Base-by-base conservation (phyloP, 2,797 vertebrate genomes). In the Knipowitschia caucasica region DNA sequence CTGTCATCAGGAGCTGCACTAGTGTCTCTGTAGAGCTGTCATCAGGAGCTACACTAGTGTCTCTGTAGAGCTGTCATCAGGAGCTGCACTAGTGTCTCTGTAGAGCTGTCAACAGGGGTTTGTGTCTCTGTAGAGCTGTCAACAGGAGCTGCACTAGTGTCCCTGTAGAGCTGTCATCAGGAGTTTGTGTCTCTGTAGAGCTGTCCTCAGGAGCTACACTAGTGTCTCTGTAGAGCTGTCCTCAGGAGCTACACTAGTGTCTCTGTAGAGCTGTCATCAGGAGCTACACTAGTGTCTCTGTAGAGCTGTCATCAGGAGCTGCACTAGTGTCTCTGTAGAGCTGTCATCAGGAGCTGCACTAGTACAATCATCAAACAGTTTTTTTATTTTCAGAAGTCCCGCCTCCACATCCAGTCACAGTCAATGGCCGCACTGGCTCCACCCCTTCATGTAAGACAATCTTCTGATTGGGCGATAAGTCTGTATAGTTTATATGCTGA, bases 301-400 rank as follows among this genome's bases (percentile, higher is more conserved):
- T 14, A 1, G 5, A 34, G n/a, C n/a, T n/a, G n/a, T n/a, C n/a
- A n/a, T n/a, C n/a, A n/a, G n/a, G n/a, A 34, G 31, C 31, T 34
- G 31, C 12, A 2, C 2, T 17, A 15, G 34, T 36, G 31, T 34
- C 4, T 34, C 5, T 34, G 14, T 14, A 1, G 5, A 34, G n/a
- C n/a, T n/a, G n/a, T n/a, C n/a, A n/a, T n/a, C n/a, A n/a, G n/a
- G n/a, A 34, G 31, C 31, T 34, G 31, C 12, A 2, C 2, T 17
- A 15, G 34, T 36, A 36, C n/a, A 36, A 36, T 36, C 15, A 11
- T 36, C 6, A 4, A n/a, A 23, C 24, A 24, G 4, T 1, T 7
- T 4, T 9, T 44, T 44, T 44, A 15, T 17, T 50, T 5, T 36
- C 62, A 91, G 90, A 82, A 2, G 15, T 72, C 23, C 84, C 79